These are phyloP conservation scores for Bombus consobrinus DNA, from an alignment of 1,140 invertebrate species.

Conservation along the genomic window DNA sequence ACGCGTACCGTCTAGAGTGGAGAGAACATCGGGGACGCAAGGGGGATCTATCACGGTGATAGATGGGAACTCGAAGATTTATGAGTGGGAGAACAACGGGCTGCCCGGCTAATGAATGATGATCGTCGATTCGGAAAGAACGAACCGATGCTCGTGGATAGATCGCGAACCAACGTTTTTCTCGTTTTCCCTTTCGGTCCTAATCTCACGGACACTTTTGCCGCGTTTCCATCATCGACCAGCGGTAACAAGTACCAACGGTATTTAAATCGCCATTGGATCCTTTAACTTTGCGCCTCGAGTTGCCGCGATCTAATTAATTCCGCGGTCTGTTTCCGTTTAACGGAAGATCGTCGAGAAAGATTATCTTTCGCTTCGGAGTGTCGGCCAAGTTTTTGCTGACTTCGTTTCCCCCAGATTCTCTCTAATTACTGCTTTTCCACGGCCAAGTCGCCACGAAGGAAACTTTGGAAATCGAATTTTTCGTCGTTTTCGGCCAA, in stretches of 20 bases:
- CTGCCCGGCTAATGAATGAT: slow-evolving; percentile 41
- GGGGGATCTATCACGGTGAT: slow-evolving; percentile 9
- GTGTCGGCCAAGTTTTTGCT: too few species aligned
- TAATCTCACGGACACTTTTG: not conserved
- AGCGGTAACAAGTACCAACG: too few species aligned
- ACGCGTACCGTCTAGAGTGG: too few species aligned
- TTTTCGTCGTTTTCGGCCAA: too few species aligned
- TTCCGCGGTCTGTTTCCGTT: not conserved
- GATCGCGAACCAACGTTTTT: not conserved
- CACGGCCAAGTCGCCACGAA: too few species aligned
- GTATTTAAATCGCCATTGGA: not conserved
- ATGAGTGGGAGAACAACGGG: slow-evolving; percentile 30
- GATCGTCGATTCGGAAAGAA: slow-evolving; percentile 20
- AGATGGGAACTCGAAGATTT: slow-evolving; percentile 35
- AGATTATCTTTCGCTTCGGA: not conserved
- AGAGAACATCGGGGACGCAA: too few species aligned
- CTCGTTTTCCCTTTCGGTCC: not conserved
- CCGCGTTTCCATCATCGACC: not conserved
- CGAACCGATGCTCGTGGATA: not conserved
- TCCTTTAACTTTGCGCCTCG: too few species aligned
- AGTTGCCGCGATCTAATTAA: slow-evolving; percentile 11
- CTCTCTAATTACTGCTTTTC: too few species aligned
- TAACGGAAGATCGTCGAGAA: not conserved
- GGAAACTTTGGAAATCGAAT: too few species aligned
- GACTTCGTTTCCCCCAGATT: too few species aligned